These are phyloP conservation scores for Globodera rostochiensis DNA, from an alignment of 1,140 invertebrate species.

Conservation along the genomic window DNA sequence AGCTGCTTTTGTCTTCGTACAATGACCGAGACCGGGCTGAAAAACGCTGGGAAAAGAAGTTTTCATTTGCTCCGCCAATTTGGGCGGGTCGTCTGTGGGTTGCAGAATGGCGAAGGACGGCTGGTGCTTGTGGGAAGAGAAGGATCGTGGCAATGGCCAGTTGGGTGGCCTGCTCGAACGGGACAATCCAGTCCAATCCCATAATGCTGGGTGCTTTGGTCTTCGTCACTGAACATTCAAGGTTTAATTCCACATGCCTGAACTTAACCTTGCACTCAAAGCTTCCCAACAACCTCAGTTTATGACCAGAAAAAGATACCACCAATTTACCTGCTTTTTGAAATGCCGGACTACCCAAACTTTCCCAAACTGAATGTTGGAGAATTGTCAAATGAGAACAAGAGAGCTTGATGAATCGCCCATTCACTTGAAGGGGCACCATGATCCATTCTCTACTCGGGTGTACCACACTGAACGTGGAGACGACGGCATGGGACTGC, in stretches of 20 bases:
- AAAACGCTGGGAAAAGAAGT: constrained; percentile 1
- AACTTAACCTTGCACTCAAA: neutral
- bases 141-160: neutral
- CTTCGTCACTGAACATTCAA: neutral
- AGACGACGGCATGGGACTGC: too few relatives aligned
- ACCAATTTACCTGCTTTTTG: neutral
- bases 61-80: neutral
- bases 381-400: too few relatives aligned
- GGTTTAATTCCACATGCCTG: neutral
- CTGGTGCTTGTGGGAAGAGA: too few relatives aligned
- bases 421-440: too few relatives aligned
- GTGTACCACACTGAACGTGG: too few relatives aligned
- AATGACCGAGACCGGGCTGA: constrained; percentile 20
- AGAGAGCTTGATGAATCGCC: too few relatives aligned
- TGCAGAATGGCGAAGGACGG: neutral
- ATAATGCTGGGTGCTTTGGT: neutral
- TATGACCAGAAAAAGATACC: neutral
- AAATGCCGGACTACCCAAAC: neutral
- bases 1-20: constrained; percentile 35
- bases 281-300: neutral
- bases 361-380: neutral
- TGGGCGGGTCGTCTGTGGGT: neutral
- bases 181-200: neutral
- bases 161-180: neutral
- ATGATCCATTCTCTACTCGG: too few relatives aligned